A percentile compares a stretch with the other conserved stretches of the same genome.
Conservation (phyloP, 2,888 invertebrate genomes). For the Lypha dubia region DNA sequence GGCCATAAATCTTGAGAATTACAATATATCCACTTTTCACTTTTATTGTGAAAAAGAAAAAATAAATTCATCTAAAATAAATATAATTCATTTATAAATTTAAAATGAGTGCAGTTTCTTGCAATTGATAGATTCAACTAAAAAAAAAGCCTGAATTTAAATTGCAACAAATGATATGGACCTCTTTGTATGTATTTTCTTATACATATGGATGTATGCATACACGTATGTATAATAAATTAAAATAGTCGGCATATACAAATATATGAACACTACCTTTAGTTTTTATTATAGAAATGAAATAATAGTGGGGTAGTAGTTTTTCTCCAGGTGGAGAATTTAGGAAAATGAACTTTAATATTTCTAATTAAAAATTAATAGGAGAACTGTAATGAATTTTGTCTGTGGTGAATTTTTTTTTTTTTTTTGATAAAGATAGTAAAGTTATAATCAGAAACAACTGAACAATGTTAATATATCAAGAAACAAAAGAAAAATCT, state of each 20-base stretch:
- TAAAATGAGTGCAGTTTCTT: conserved; percentile 19
- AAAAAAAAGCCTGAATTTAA: conserved; percentile 49
- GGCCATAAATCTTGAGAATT: conserved; percentile 49
- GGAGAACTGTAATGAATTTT: too few species aligned
- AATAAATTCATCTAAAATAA: background rate
- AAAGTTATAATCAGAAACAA: too few species aligned
- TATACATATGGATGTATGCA: background rate
- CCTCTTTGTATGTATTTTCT: too few species aligned
- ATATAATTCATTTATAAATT: conserved; percentile 39
- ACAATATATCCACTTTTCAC: conserved; percentile 15
- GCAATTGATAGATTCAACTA: conserved; percentile 1
- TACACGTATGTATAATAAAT: background rate
- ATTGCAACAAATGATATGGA: conserved; percentile 16
- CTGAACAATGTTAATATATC: too few species aligned
- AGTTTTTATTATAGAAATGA: background rate
- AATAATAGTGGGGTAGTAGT: too few species aligned
- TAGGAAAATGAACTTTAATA: too few species aligned
- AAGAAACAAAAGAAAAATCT: too few species aligned
- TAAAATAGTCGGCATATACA: background rate
- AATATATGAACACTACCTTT: background rate
- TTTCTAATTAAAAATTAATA: too few species aligned
- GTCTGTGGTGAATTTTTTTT: too few species aligned
- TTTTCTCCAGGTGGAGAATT: too few species aligned
- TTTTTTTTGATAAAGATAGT: too few species aligned
- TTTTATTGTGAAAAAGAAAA: conserved; percentile 36